Evolutionary conservation across 2,888 invertebrate genomes (phyloP).

Genomic region (Latrodectus hesperus): DNA sequence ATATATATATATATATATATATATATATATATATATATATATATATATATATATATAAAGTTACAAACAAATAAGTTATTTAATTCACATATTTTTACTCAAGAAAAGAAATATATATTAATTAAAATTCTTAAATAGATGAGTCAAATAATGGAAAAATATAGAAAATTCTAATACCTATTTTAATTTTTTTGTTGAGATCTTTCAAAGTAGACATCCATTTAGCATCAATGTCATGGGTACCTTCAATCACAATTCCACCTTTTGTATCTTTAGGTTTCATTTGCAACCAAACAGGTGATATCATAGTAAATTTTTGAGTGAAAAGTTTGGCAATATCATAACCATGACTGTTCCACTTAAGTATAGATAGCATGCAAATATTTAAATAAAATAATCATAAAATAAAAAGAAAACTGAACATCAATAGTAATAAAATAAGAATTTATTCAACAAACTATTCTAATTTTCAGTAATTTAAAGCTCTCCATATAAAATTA

Average conservation of each 20-base stretch:
- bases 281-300: conserved; percentile 96
- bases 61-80: too few species aligned
- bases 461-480: background rate
- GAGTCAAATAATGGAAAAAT: too few species aligned
- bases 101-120: too few species aligned
- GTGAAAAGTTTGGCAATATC: conserved; percentile 92
- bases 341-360: conserved; percentile 98
- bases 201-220: conserved; percentile 86
- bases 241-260: conserved; percentile 74
- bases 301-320: conserved; percentile 88
- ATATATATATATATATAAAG: too few species aligned
- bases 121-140: too few species aligned
- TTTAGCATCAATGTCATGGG: conserved; percentile 87
- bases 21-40: too few species aligned
- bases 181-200: conserved; percentile 74
- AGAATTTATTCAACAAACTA: background rate
- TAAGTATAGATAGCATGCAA: conserved; percentile 73
- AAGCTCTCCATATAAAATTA: background rate
- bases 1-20: too few species aligned
- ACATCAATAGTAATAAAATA: background rate
- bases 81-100: too few species aligned
- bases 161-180: conserved; percentile 72
- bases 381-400: conserved; percentile 15
- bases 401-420: background rate
- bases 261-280: conserved; percentile 78